Base-by-base conservation (phyloP, 2,888 invertebrate genomes). In the Chromoteleia sp. region DNA sequence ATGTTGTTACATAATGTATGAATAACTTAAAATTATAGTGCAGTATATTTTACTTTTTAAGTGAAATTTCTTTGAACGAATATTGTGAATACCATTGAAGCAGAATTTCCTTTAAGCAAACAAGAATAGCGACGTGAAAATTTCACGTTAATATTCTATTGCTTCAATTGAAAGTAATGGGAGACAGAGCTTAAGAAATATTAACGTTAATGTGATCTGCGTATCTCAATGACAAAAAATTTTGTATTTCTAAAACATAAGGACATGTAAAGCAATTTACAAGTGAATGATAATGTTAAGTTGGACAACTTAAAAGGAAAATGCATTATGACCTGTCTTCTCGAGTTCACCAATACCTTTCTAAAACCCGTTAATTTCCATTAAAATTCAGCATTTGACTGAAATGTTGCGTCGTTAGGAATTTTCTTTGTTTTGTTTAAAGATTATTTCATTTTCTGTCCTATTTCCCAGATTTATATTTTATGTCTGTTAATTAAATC, bases 331-430 rank as follows among this genome's bases (percentile, higher is more conserved):
- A 78, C 67, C 59, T 50, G 83, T 83, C 81, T 50, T 63, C 58
- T 71, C 45, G 25, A 61, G 61, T 73, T 75, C 39, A 71, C 79
- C 83, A 81, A 84, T 84, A 76, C 85, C 88, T 89, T 89, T 89
- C 89, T 89, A 89, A 87, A 87, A 89, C 86, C 89, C 89, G 88
- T 90, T 90, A 89, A 88, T 82, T 85, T 84, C 79, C 71, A 89
- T 88, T 86, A 86, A 52, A 75, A 88, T 86, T 87, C 86, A 85
- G 54, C 45, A 63, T 82, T 81, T 82, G 87, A 80, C 84, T 82
- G 84, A 85, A 87, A 87, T 79, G 43, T 79, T 63, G 19, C 50
- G 36, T 71, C 21, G 19, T 54, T 17, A n/a, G n/a, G n/a, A n/a
- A 2, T 45, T 59, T 65, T 12, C 21, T 74, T 65, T 70, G 59